Evolutionary conservation across 1,140 invertebrate genomes (phyloP).

Genomic region (Scaptomyza graminum): DNA sequence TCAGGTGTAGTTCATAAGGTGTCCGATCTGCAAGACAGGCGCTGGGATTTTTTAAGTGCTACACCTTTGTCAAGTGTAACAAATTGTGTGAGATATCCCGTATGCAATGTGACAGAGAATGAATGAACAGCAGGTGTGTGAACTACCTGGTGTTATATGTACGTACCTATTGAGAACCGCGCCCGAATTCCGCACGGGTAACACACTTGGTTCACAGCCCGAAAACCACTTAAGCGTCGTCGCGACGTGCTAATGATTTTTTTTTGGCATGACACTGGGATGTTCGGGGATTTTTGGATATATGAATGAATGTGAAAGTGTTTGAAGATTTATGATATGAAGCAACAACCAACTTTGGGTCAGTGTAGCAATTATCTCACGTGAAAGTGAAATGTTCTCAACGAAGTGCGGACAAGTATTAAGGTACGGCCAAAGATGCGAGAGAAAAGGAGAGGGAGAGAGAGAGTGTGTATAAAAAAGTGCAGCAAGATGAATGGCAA

Average conservation of each 20-base stretch:
- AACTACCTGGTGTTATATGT: slow-evolving; percentile 40
- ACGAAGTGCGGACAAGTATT: slow-evolving; percentile 71
- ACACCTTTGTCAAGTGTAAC: slow-evolving; percentile 55
- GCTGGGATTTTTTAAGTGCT: slow-evolving; percentile 4
- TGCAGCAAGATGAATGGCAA: slow-evolving; percentile 7
- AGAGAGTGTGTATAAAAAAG: slow-evolving; percentile 6
- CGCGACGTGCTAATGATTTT: slow-evolving; percentile 75
- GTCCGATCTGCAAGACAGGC: slow-evolving; percentile 24
- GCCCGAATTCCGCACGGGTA: slow-evolving; percentile 21
- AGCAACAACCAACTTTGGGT: slow-evolving; percentile 48
- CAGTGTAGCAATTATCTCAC: slow-evolving; percentile 63
- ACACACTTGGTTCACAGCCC: slow-evolving; percentile 15
- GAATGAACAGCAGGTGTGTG: slow-evolving; percentile 62
- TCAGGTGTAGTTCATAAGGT: background rate
- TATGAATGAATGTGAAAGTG: slow-evolving; percentile 78
- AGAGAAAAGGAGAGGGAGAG: background rate
- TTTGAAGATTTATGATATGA: slow-evolving; percentile 78
- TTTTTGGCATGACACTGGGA: slow-evolving; percentile 24
- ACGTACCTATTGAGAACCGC: slow-evolving; percentile 23
- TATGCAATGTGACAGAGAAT: slow-evolving; percentile 12
- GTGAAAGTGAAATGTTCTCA: slow-evolving; percentile 80
- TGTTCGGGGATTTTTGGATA: slow-evolving; percentile 5
- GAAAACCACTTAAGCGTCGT: slow-evolving; percentile 67
- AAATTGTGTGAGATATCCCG: slow-evolving; percentile 52
- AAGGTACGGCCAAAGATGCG: slow-evolving; percentile 12